A percentile compares a stretch with the other conserved stretches of the same genome.
These are phyloP conservation scores for Pogonognathellus flavescens DNA, from an alignment of 1,140 invertebrate genomes.

Conservation along the genomic window DNA sequence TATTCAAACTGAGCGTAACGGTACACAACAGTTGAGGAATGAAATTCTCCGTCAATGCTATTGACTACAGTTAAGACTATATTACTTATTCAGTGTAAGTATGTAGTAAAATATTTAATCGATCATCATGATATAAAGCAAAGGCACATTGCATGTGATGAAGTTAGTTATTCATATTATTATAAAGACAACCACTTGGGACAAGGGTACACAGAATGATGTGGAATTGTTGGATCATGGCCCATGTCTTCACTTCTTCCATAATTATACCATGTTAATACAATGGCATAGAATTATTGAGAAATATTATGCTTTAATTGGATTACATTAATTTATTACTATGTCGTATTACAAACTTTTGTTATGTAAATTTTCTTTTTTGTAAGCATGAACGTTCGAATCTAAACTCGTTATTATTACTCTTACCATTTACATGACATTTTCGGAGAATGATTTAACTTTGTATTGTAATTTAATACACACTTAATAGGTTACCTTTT, in stretches of 20 bases:
- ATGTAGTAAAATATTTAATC: neutral
- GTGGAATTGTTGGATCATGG: neutral
- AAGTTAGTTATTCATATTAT: neutral
- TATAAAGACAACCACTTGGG: no score
- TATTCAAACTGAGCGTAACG: neutral
- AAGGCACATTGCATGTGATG: neutral
- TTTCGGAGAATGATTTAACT: neutral
- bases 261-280: neutral
- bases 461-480: neutral
- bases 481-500: neutral
- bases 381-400: slow-evolving; percentile 12
- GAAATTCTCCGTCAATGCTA: neutral
- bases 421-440: slow-evolving; percentile 33
- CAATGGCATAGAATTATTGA: neutral
- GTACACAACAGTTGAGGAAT: neutral
- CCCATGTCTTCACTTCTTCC: slow-evolving; percentile 36
- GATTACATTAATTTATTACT: slow-evolving; percentile 33
- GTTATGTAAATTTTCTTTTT: slow-evolving; percentile 10
- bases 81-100: slow-evolving; percentile 8
- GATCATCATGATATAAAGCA: neutral
- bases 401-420: slow-evolving; percentile 10
- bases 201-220: neutral
- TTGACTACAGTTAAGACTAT: slow-evolving; percentile 1
- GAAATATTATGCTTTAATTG: slow-evolving; percentile 15
- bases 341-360: neutral